Evolutionary conservation across 2,888 invertebrate species (phyloP).

Genomic region (Himalopsyche japonica): DNA sequence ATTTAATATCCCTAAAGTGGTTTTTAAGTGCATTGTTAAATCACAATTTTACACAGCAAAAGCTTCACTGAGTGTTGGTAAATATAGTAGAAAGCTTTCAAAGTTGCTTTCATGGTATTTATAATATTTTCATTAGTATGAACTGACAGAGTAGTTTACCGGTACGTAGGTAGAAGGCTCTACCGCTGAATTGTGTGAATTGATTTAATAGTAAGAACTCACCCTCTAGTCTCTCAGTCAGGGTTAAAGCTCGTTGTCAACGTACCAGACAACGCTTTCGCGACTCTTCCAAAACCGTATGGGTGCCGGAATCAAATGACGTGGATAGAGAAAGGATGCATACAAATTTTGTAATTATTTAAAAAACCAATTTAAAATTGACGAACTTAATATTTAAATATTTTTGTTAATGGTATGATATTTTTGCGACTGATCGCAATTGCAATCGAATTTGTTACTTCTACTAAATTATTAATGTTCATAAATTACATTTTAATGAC

Average conservation of each 20-base stretch:
- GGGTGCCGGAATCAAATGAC: not conserved
- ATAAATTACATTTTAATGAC: no score
- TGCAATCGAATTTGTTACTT: no score
- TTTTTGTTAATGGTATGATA: no score
- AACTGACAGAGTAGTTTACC: not conserved
- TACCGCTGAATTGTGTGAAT: conserved; percentile 35
- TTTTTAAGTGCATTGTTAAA: conserved; percentile 15
- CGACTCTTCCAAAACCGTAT: not conserved
- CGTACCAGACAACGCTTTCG: conserved; percentile 28
- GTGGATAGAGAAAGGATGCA: not conserved
- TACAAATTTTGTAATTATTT: not conserved
- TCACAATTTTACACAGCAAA: not conserved
- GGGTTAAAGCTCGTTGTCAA: conserved; percentile 37
- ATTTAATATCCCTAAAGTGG: conserved; percentile 14
- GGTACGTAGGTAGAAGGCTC: conserved; percentile 18
- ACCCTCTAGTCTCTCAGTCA: conserved; percentile 3
- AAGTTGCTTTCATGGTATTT: conserved; percentile 8
- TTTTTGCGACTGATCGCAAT: no score
- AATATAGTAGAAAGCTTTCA: not conserved
- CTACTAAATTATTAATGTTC: no score
- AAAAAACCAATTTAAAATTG: not conserved
- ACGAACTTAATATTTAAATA: not conserved
- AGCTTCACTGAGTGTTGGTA: not conserved
- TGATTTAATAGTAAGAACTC: conserved; percentile 35
- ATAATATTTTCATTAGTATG: conserved; percentile 30